Conservation (phyloP, 1,140 invertebrate species). For the Anastrepha ludens region DNA sequence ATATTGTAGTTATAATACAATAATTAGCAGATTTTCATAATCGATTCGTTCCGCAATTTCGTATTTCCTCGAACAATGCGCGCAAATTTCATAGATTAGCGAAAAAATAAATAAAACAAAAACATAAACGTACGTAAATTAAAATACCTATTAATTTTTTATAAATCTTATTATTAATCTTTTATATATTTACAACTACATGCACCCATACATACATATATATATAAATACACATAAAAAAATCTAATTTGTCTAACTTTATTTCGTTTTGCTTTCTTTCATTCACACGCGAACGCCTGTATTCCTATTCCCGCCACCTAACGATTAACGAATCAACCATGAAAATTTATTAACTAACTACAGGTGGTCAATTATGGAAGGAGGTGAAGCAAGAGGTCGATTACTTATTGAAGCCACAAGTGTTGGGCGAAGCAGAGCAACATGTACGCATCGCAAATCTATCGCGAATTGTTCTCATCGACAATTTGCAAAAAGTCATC, state of each 20-base stretch:
- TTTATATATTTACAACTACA: neutral
- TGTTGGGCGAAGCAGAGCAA: constrained; percentile 76
- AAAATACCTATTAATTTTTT: neutral
- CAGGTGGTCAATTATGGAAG: constrained; percentile 82
- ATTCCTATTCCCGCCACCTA: neutral
- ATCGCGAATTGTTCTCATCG: constrained; percentile 81
- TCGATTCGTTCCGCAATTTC: constrained; percentile 11
- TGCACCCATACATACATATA: neutral
- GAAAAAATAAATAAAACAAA: too few relatives aligned
- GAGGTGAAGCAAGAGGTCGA: constrained; percentile 81
- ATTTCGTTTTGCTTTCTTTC: constrained; percentile 48
- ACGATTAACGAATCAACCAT: constrained; percentile 10
- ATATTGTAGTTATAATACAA: neutral
- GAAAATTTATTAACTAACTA: constrained; percentile 52
- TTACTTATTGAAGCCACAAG: constrained; percentile 79
- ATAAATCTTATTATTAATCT: neutral
- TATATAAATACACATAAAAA: too few relatives aligned
- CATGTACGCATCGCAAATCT: constrained; percentile 77
- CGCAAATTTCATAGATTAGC: neutral
- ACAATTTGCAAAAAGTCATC: constrained; percentile 84
- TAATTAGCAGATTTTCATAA: neutral
- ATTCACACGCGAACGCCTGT: neutral
- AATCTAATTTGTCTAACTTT: constrained; percentile 25
- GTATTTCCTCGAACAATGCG: neutral
- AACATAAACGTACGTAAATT: neutral